Evolutionary conservation across 2,113 vertebrate species (phyloP), one percentile per base, ranked within the genome.

Genomic region (Tachysurus fulvidraco): DNA sequence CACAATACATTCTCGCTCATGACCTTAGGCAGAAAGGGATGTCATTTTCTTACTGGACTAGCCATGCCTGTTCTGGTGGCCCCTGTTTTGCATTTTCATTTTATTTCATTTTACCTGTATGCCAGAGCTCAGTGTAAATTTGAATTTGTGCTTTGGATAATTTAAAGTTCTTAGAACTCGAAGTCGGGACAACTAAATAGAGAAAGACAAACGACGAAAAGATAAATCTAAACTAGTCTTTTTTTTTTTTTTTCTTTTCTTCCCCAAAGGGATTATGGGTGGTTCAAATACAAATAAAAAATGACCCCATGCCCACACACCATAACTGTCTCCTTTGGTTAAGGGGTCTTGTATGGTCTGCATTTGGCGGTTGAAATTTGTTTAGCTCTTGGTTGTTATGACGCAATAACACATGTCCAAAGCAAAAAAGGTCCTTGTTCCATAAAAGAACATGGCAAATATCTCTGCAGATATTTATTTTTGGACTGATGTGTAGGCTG

Each of bases 21-120:
- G 81, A 83, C 86, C 86, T 83, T 77, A 83, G 81, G 86, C 86
- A 67, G 57, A 57, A 60, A 83, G 54, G 71, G 81, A 78, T 87
- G 52, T 55, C 59, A 83, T 87, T 87, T 87, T 64, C 81, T 87
- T 78, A 83, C 81, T 64, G 86, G 86, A 87, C 86, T 78, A 78
- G 86, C 81, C 81, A 28, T 87, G 86, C 86, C 71, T 83, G 81
- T 87, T 87, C 55, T 52, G 44, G 86, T 83, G 57, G 67, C 81
- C 86, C 71, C 81, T 83, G 69, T 55, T 87, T 87, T 87, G 69
- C 81, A 83, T 83, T 87, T 73, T 69, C 62, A 80, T 69, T 69
- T 76, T 80, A 41, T 57, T 67, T 69, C 5, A 86, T 80, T 36
- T 30, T 80, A 80, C 55, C 84, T 62, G 69, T 80, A 36, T 79